phyloP scores from a whole-genome alignment of 2,113 vertebrate genomes.

The Rutilus rutilus region DNA sequence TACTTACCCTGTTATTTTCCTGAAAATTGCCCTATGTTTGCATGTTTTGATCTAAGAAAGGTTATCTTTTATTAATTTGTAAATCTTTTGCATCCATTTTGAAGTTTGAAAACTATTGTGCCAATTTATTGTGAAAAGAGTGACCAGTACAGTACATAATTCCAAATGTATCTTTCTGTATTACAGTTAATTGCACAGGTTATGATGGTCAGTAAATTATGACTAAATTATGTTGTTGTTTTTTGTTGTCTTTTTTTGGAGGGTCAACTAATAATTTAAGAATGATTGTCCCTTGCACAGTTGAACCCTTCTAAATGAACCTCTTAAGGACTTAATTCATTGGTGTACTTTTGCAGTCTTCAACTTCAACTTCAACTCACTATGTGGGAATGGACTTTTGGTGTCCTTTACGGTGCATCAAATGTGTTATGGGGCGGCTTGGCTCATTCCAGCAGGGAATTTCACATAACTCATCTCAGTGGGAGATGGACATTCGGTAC shows the following conservation, averaged over 20 bases:
- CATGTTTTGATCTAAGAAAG: neutral
- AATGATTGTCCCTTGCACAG: neutral
- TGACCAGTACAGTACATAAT: neutral
- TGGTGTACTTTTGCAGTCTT: constrained; percentile 30
- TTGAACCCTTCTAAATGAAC: neutral
- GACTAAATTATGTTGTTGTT: too few relatives aligned
- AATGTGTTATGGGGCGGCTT: constrained; percentile 59
- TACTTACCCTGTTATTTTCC: constrained; percentile 67
- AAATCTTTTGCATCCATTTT: neutral
- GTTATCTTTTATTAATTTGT: constrained; percentile 28
- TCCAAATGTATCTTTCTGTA: neutral
- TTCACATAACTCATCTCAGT: constrained; percentile 32
- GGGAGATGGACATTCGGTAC: constrained; percentile 15
- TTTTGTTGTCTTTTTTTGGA: neutral
- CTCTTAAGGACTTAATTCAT: neutral
- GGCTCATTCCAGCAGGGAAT: constrained; percentile 42
- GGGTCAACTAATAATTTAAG: neutral
- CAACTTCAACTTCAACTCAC: neutral
- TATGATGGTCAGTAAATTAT: too few relatives aligned
- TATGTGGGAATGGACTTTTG: constrained; percentile 46
- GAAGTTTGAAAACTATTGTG: too few relatives aligned
- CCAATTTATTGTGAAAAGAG: neutral
- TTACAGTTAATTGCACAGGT: too few relatives aligned
- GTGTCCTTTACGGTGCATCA: constrained; percentile 65
- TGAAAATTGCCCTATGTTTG: constrained; percentile 53